phyloP scores from a whole-genome alignment of 1,140 invertebrate genomes.

The Magallana ariakensis region DNA sequence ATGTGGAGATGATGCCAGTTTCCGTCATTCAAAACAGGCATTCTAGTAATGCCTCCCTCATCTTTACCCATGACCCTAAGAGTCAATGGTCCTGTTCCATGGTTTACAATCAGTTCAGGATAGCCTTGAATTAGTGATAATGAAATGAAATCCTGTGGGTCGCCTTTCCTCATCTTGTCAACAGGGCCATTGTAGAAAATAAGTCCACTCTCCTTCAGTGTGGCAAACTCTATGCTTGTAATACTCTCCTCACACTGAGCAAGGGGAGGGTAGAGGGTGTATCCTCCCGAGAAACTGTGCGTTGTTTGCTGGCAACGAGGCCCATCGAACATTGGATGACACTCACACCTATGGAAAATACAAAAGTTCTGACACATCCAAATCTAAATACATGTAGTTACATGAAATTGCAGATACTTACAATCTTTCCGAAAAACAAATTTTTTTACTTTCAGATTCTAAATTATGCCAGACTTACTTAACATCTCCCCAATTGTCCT shows the following conservation, averaged over 20 bases:
- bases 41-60: conserved; percentile 71
- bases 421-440: neutral
- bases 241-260: conserved; percentile 98
- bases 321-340: conserved; percentile 94
- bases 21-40: conserved; percentile 92
- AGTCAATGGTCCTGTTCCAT: conserved; percentile 95
- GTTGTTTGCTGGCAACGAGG: conserved; percentile 97
- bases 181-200: conserved; percentile 98
- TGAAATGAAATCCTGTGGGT: conserved; percentile 91
- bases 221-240: conserved; percentile 96
- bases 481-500: conserved; percentile 89
- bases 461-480: conserved; percentile 80
- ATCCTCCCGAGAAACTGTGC: conserved; percentile 90
- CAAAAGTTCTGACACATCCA: neutral
- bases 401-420: no score
- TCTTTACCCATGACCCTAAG: conserved; percentile 86
- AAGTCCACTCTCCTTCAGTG: conserved; percentile 92
- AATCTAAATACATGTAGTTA: no score
- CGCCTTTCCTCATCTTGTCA: conserved; percentile 80
- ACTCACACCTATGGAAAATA: conserved; percentile 86
- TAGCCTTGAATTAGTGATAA: conserved; percentile 94
- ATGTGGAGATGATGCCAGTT: conserved; percentile 97
- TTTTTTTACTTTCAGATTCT: neutral
- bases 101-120: conserved; percentile 93
- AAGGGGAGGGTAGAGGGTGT: conserved; percentile 95